phyloP scores from a whole-genome alignment of 2,113 vertebrate genomes.

The Tiliqua scincoides region DNA sequence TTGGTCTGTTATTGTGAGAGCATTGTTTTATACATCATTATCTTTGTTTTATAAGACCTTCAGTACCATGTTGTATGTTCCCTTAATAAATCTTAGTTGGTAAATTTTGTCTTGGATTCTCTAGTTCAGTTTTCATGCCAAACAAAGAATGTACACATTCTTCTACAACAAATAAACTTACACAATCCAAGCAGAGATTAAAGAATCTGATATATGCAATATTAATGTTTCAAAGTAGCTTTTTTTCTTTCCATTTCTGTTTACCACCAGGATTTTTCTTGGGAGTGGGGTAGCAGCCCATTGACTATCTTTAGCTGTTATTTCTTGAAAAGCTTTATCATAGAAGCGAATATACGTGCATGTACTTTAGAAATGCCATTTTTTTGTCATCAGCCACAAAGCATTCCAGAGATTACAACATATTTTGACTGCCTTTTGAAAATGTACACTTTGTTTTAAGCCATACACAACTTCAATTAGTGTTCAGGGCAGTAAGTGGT shows the following conservation, averaged over 20 bases:
- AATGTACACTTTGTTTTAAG: constrained; percentile 71
- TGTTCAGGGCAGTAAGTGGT: constrained; percentile 75
- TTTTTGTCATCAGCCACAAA: constrained; percentile 52
- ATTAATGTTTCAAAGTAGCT: constrained; percentile 46
- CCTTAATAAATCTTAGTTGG: constrained; percentile 19
- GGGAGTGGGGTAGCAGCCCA: neutral
- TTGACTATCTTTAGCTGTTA: constrained; percentile 8
- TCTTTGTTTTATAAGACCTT: constrained; percentile 16
- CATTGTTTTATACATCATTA: constrained; percentile 24
- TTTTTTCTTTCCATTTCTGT: constrained; percentile 39
- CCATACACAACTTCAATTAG: constrained; percentile 76
- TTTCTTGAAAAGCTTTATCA: constrained; percentile 30
- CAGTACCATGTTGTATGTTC: neutral
- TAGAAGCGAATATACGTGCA: constrained; percentile 31
- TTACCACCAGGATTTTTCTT: neutral
- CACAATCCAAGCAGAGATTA: constrained; percentile 21
- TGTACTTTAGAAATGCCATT: constrained; percentile 33
- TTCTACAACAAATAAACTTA: constrained; percentile 49
- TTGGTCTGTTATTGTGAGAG: neutral
- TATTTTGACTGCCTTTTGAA: constrained; percentile 70
- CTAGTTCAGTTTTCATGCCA: constrained; percentile 41
- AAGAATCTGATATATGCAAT: constrained; percentile 19
- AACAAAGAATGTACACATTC: constrained; percentile 33
- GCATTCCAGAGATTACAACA: constrained; percentile 54
- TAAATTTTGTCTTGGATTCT: constrained; percentile 25